Percentiles rank a stretch among this genome's conserved stretches.
Evolutionary conservation across 2,797 vertebrate species (phyloP).

Genomic region (Sardinella longiceps): DNA sequence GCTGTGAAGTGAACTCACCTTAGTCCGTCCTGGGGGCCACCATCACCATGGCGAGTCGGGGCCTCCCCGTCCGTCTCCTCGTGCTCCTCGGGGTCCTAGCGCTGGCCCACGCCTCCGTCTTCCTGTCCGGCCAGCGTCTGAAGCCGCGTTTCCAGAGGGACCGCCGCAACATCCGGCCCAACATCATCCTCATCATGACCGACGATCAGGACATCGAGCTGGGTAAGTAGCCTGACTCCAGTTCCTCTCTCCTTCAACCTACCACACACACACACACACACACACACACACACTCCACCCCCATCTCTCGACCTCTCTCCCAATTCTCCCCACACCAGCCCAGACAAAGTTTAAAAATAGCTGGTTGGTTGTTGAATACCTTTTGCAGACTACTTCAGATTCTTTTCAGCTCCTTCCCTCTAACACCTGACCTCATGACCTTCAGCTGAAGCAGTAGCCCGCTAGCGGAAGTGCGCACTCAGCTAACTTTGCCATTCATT

Average conservation of each 20-base stretch:
- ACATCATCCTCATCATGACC: conserved; percentile 94
- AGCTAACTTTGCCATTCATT: not conserved
- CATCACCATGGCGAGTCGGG: conserved; percentile 75
- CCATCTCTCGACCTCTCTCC: not conserved
- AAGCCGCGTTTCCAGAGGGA: conserved; percentile 93
- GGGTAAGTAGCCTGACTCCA: conserved; percentile 66
- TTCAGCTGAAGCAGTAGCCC: not conserved
- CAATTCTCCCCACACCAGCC: not conserved
- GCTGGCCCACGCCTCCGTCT: conserved; percentile 75
- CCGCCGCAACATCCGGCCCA: conserved; percentile 95
- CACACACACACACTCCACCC: too few relatives aligned
- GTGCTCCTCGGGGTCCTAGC: conserved; percentile 63
- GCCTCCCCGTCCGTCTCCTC: conserved; percentile 72
- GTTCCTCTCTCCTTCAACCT: not conserved
- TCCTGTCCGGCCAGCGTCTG: conserved; percentile 83
- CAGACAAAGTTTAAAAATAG: not conserved
- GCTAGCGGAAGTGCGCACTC: not conserved
- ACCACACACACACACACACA: too few relatives aligned
- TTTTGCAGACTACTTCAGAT: not conserved
- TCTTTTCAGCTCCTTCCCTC: not conserved
- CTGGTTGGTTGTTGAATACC: not conserved
- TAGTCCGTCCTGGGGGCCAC: conserved; percentile 13
- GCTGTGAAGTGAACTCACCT: conserved; percentile 38
- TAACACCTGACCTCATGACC: not conserved
- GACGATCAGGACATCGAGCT: conserved; percentile 97